Percentiles rank a stretch among this genome's conserved stretches.
phyloP scores from a whole-genome alignment of 2,113 vertebrate genomes.

The Myocastor coypus region DNA sequence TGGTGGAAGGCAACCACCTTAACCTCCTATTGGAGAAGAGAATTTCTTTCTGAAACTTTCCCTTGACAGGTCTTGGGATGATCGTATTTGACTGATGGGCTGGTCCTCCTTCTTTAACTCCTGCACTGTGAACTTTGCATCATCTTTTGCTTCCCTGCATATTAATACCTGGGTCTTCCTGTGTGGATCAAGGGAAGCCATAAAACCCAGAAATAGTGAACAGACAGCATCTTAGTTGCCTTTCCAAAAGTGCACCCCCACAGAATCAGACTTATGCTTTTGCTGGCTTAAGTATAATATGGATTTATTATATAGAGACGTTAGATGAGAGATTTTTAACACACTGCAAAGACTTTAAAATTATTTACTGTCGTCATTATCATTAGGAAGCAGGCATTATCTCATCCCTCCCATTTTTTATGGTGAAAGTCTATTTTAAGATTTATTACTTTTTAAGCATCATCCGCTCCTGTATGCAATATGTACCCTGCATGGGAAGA shows the following conservation, averaged over 20 bases:
- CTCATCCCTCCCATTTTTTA: constrained; percentile 49
- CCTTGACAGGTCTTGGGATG: not conserved
- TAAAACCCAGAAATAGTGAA: constrained; percentile 59
- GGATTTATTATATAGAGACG: constrained; percentile 66
- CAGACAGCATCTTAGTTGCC: constrained; percentile 50
- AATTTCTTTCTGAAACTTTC: constrained; percentile 57
- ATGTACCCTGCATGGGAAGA: not conserved
- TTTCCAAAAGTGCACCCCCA: not conserved
- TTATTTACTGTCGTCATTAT: constrained; percentile 78
- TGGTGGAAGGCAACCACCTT: not conserved
- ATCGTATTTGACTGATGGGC: not conserved
- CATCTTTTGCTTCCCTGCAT: constrained; percentile 33
- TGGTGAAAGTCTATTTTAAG: constrained; percentile 47
- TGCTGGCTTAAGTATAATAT: constrained; percentile 63
- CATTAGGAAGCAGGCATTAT: constrained; percentile 67
- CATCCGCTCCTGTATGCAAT: not conserved
- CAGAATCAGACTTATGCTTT: constrained; percentile 58
- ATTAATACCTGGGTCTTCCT: not conserved
- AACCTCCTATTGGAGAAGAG: not conserved
- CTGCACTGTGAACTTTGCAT: constrained; percentile 35
- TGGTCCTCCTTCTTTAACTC: constrained; percentile 39
- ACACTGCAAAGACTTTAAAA: constrained; percentile 29
- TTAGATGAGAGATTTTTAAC: not conserved
- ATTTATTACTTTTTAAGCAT: constrained; percentile 60
- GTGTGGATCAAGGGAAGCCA: constrained; percentile 20